Evolutionary conservation across 2,797 vertebrate genomes (phyloP).

Genomic region (Lacerta bilineata): DNA sequence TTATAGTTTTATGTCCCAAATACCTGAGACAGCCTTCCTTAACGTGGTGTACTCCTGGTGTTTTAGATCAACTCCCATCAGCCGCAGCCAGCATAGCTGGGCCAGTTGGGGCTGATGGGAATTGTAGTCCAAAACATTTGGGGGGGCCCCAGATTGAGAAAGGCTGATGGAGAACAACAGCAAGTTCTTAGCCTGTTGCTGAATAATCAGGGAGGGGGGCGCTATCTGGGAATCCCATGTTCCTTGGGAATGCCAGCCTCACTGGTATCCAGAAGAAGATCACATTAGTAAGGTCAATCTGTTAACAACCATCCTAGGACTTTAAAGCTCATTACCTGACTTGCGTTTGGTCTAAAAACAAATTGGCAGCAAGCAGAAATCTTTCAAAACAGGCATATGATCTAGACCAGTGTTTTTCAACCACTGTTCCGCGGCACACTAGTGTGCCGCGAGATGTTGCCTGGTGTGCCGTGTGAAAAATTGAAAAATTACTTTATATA

Average conservation of each 20-base stretch:
- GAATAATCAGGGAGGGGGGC: background rate
- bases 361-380: background rate
- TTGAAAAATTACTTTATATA: no score
- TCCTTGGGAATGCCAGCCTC: background rate
- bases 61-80: background rate
- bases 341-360: background rate
- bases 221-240: background rate
- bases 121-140: background rate
- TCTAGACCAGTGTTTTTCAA: background rate
- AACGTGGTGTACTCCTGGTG: background rate
- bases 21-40: background rate
- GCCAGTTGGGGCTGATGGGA: no score
- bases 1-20: background rate
- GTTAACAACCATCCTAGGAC: background rate
- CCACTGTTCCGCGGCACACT: no score
- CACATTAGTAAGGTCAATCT: background rate
- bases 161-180: background rate
- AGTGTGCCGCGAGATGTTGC: no score
- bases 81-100: background rate
- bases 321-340: background rate
- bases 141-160: background rate
- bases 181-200: background rate
- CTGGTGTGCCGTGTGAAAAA: no score
- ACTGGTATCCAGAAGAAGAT: background rate
- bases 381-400: background rate